Percentiles rank a stretch among this genome's conserved stretches.
Evolutionary conservation across 2,888 invertebrate species (phyloP).

Genomic region (Hypselothyrea guttata): DNA sequence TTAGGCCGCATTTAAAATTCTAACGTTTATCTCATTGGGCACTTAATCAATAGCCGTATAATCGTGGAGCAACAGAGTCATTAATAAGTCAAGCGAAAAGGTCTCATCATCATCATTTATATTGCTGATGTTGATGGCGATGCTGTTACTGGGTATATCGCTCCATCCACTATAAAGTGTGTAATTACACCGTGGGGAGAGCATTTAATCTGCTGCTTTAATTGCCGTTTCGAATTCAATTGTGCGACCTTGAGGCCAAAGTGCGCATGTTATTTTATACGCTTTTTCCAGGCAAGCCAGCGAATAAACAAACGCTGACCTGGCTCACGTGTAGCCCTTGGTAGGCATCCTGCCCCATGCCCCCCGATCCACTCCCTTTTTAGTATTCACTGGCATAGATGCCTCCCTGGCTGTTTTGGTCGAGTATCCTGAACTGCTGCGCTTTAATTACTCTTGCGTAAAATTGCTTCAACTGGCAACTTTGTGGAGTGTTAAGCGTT

Average conservation of each 20-base stretch:
- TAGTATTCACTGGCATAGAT: too few relatives aligned
- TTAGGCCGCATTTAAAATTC: neutral
- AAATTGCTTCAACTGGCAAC: conserved; percentile 77
- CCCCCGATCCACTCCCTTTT: neutral
- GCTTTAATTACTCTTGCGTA: conserved; percentile 79
- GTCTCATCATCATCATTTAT: conserved; percentile 33
- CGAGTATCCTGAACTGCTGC: conserved; percentile 20
- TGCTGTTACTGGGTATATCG: too few relatives aligned
- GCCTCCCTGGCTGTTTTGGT: neutral
- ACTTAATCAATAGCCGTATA: neutral
- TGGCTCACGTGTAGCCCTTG: conserved; percentile 44
- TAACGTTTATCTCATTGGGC: neutral
- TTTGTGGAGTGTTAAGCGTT: conserved; percentile 78
- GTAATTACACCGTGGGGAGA: conserved; percentile 20
- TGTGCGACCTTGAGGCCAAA: conserved; percentile 46
- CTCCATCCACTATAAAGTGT: neutral
- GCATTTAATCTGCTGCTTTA: conserved; percentile 41
- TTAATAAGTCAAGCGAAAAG: conserved; percentile 41
- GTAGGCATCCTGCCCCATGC: neutral
- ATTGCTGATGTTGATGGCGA: too few relatives aligned
- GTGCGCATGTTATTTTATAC: conserved; percentile 37
- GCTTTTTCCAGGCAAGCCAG: conserved; percentile 20
- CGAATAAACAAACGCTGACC: conserved; percentile 53
- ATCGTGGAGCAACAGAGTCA: conserved; percentile 1
- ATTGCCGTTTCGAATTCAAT: conserved; percentile 55